Base-by-base conservation (phyloP, 2,113 vertebrate species). In the Balaeniceps rex region DNA sequence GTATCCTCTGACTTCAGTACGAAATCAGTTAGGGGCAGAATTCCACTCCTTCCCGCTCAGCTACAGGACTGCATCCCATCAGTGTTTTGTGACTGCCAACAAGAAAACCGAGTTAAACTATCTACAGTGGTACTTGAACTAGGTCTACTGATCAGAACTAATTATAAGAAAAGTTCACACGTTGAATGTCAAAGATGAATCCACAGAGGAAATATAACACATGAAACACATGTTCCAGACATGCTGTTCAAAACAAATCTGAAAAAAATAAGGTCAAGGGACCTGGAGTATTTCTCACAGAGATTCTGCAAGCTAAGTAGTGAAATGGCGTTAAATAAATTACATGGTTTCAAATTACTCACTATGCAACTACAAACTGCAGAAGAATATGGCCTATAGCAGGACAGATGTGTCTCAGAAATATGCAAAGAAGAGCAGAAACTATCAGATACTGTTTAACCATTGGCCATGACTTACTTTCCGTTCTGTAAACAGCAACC, bases 151-250 rank as follows among this genome's bases (percentile, higher is more conserved):
- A 96, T 97, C 90, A 92, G 88, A 97, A 95, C 88, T 93, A 93
- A 88, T 83, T 94, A 92, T 60, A 81, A 92, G 92, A 74, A 71
- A 88, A 90, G 68, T 83, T 97, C 85, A 90, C 94, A 97, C 88
- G 1, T 90, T 83, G 86, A 83, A 92, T 60, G 88, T 83, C 93
- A 92, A 95, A 93, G 93, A 97, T 93, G 79, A 94, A 95, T 86
- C 76, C 92, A 83, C 94, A 95, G 80, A 95, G 95, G 93, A 96
- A 96, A 93, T 42, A 58, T 81, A 95, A 93, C 68, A 88, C 92
- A 55, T 16, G 51, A 93, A 95, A 92, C 94, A 93, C 88, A 55
- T 94, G 92, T 92, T 93, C 88, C 94, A 97, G 86, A 74, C 87
- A n/a, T 26, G 76, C 76, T 92, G 85, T 54, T 94, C 69, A 92